Evolutionary conservation across 2,888 invertebrate species (phyloP), one percentile per base, ranked within the genome.

Genomic region (Hecatera dysodea): DNA sequence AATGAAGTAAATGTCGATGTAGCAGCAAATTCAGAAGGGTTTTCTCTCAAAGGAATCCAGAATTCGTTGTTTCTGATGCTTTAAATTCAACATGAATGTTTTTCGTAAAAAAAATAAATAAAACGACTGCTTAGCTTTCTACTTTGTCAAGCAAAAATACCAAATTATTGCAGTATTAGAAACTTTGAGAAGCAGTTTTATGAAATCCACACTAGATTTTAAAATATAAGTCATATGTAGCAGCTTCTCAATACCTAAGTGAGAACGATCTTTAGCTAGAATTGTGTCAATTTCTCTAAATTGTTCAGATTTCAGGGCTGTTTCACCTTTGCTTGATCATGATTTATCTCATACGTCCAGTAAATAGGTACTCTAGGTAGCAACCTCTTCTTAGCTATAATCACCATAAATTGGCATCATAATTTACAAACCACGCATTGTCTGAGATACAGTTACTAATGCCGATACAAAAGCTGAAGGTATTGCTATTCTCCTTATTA

Each of bases 401-500:
- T 71, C 71, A 68, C 22, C 59, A 60, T 62, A 66, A 75, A 70
- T 79, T 11, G 55, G 48, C 22, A 46, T 22, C 22, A 42, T 65
- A 46, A 46, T 46, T 63, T 53, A 62, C 22, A 22, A 66, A 46
- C 46, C 56, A 66, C 33, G 46, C 44, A 60, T 75, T 79, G 59
- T 75, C 69, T 75, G 29, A 55, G 24, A 19, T 52, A 53, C 50
- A 46, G 50, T 44, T 67, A 50, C 53, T 63, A 60, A 65, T 60
- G n/a, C 33, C 53, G 59, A 39, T 64, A 55, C 63, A 71, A 78
- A 72, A 44, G 50, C 29, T 62, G 33, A 62, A 80, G 27, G 55
- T 48, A 75, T 65, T 63, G 66, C 59, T 29, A 61, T 70, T 66
- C 66, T 39, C 55, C 50, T 57, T 70, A 68, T 72, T 63, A 66